Evolutionary conservation across 2,888 invertebrate genomes (phyloP).

Genomic region (Eupithecia subfuscata): DNA sequence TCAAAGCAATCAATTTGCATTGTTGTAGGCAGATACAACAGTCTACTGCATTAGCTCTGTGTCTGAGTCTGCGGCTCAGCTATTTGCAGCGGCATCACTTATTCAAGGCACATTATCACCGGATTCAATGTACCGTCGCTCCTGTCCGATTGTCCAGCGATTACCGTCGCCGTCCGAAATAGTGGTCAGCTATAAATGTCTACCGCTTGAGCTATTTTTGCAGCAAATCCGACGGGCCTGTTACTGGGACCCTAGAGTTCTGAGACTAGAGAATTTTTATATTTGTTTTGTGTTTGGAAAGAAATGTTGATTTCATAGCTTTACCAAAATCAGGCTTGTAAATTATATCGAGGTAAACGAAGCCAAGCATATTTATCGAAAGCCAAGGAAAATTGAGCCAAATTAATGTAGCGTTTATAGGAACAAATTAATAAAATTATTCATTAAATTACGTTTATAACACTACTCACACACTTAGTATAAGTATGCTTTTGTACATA

Average conservation of each 20-base stretch:
- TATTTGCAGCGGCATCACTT: conserved; percentile 60
- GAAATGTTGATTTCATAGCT: background rate
- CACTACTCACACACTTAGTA: background rate
- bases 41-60: conserved; percentile 9
- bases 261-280: background rate
- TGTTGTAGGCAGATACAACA: background rate
- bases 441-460: background rate
- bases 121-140: conserved; percentile 45
- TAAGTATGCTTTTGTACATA: background rate
- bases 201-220: conserved; percentile 31
- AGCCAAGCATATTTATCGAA: background rate
- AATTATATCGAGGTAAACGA: background rate
- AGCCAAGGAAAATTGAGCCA: background rate
- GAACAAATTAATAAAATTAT: background rate
- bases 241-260: background rate
- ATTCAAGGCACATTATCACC: conserved; percentile 67
- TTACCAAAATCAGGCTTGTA: background rate
- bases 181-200: conserved; percentile 22
- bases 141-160: conserved; percentile 34
- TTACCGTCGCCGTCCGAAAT: conserved; percentile 27
- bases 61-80: conserved; percentile 26
- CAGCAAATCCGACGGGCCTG: conserved; percentile 10
- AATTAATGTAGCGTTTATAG: background rate
- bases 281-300: background rate
- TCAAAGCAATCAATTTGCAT: background rate